Evolutionary conservation across 2,888 invertebrate genomes (phyloP), one percentile per base, ranked within the genome.

Genomic region (Tillus elongatus): DNA sequence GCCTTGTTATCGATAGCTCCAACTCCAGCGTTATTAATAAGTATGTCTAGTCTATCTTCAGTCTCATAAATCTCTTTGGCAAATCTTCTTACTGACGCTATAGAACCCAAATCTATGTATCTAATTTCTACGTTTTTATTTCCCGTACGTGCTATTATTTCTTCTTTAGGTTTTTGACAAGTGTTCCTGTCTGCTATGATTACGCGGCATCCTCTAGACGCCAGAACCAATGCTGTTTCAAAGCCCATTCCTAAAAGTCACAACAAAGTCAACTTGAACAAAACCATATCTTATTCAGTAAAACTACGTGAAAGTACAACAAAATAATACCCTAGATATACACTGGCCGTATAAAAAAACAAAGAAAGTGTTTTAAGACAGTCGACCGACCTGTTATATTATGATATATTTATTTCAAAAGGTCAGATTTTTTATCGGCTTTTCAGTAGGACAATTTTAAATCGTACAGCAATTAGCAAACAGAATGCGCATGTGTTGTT

Each of bases 11-110:
- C 62, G 9, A 67, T 58, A 1, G 69, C 69, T 4, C 66, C 69
- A 0, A 71, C 67, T 0, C 77, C 77, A 0, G 80, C 79, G 50
- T 80, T 80, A 57, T 79, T 79, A 13, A 81, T 68, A 27, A 81
- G 60, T 9, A 79, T 71, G 48, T 81, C 75, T 38, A 82, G 51
- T 51, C 72, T 70, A 0, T 67, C 62, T 56, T 76, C 75, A 0
- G 63, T 57, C 12, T 60, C 60, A 44, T 70, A 70, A 27, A 82
- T 69, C 15, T 73, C 72, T 11, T 73, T 68, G 1, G 78, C 79
- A 56, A 84, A 84, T 30, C 67, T 63, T 36, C 79, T 64, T 2
- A 78, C 68, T 0, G 76, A 76, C 1, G 57, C 52, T 12, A 77
- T 58, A 0, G 74, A 75, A 4, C 70, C 67, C 30, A 77, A 57